Base-by-base conservation (phyloP, 53 echinoderm and acorn worm species). In the Temnopleurus reevesii region DNA sequence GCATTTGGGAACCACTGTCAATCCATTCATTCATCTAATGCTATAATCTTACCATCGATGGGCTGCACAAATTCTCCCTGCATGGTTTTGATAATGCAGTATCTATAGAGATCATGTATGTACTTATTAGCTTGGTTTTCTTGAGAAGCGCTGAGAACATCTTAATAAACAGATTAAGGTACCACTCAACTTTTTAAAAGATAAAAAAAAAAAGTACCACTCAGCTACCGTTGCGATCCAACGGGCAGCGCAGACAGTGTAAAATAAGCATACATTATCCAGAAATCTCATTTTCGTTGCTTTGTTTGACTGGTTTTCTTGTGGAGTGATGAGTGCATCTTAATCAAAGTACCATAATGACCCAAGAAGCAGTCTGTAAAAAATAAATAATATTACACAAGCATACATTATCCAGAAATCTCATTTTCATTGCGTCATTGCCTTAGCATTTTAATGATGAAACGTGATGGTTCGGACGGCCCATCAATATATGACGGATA, bases 401-500 rank as follows among this genome's bases (percentile, higher is more conserved):
- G 8, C 2, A 8, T 19, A 1, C n/a, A n/a, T 71, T 38, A 71
- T 41, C 33, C 15, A 2, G 17, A 12, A 17, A 31, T 12, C 71
- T 71, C 71, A 7, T 71, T 71, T 41, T 7, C 8, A 41, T 71
- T 41, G 6, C 6, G 71, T 71, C 71, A 38, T 1, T 41, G 41
- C 41, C 34, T 41, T 49, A 12, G 10, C 1, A 49, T 49, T 12
- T 49, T 49, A 49, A 49, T 12, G 49, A 49, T 15, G 49, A 49
- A 15, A 71, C 38, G 43, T 71, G 36, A 5, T 71, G 30, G 71
- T 71, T 71, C 21, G 41, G n/a, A 21, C 4, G 21, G 41, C 1
- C 71, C 71, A 38, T 21, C 71, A 71, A 71, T 71, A 71, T 71
- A 7, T 71, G 43, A 71, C 71, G 71, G 71, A 71, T 71, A 41